Percentiles rank a stretch among this genome's conserved stretches.
Evolutionary conservation across 1,140 invertebrate genomes (phyloP).

Genomic region (Trichonephila inaurata): DNA sequence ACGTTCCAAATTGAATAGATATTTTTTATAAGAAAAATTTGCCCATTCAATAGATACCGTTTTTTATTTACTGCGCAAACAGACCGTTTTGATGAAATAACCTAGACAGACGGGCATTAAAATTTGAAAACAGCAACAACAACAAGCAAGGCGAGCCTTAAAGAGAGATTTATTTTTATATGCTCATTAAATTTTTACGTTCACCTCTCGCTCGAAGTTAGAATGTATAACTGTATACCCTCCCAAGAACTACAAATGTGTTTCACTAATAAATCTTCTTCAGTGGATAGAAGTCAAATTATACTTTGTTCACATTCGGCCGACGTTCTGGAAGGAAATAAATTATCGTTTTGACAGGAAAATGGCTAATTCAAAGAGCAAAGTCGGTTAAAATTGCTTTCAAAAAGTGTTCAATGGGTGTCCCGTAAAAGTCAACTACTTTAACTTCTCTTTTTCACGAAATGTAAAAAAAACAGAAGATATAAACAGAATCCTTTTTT

Average conservation of each 20-base stretch:
- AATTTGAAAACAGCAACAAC: background rate
- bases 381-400: background rate
- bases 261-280: background rate
- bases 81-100: too few species aligned
- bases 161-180: background rate
- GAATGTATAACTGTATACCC: background rate
- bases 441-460: too few species aligned
- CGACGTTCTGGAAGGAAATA: background rate
- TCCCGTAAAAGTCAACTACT: background rate
- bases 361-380: background rate
- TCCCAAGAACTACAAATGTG: slow-evolving; percentile 40
- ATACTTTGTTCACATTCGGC: background rate
- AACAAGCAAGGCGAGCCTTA: background rate
- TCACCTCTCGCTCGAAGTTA: background rate
- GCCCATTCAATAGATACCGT: too few species aligned
- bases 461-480: too few species aligned
- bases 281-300: background rate
- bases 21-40: too few species aligned
- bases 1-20: too few species aligned
- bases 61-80: too few species aligned
- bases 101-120: too few species aligned
- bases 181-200: background rate
- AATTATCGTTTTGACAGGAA: slow-evolving; percentile 31
- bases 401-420: background rate
- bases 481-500: background rate